Base-by-base conservation (phyloP, 2,888 invertebrate species). In the Atrina japonica region DNA sequence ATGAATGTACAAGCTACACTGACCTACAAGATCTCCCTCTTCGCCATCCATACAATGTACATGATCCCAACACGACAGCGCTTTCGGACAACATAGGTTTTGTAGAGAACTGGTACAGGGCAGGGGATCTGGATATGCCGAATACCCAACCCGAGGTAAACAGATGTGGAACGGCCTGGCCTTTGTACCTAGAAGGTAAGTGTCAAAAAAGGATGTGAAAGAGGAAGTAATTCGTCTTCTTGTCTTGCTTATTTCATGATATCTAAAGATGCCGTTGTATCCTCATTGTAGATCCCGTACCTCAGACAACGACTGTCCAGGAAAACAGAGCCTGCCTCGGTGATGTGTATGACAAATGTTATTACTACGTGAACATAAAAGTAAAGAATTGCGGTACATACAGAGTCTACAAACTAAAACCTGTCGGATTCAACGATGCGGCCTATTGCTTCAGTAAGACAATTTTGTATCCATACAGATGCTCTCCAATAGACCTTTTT, bases 331-430 rank as follows among this genome's bases (percentile, higher is more conserved):
- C 56, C 1, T 56, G 35, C 35, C n/a, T 35, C n/a, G 56, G 56
- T 21, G 56, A 23, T 16, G 18, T 35, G 5, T 35, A 56, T 21
- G 40, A 56, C 21, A 23, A 23, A 40, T 56, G 56, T 40, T 35
- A 56, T 23, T 40, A 56, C 7, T 40, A n/a, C 40, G 18, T 35
- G 23, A 18, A 7, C 5, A 56, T 56, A 18, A 35, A 40, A 2
- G 40, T 56, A 18, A 30, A 35, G 7, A 56, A 56, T 21, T 56
- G 56, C 40, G 56, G 56, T n/a, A 40, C n/a, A 18, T 56, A 56
- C 40, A 35, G 56, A 18, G 56, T 56, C 5, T 56, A 56, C 25
- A 18, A 40, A 21, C 21, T 56, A 21, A 56, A 30, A 41, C 21
- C 56, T 40, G 35, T 40, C 6, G 21, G 23, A 21, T 35, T 18